Base-by-base conservation (phyloP, 1,140 invertebrate species). In the Atta cephalotes region DNA sequence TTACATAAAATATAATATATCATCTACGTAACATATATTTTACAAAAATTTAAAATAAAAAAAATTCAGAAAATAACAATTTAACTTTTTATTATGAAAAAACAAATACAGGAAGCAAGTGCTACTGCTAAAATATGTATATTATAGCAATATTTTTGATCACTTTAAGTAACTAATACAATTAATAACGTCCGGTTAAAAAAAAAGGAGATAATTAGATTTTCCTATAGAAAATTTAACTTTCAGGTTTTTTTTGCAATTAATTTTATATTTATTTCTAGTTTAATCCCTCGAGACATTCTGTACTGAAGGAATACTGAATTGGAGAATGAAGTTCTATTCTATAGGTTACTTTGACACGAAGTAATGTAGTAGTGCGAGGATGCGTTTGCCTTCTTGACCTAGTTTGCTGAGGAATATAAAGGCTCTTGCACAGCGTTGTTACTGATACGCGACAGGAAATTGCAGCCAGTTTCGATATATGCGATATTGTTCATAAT, bases 401-500 rank as follows among this genome's bases (percentile, higher is more conserved):
- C 68, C 81, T 62, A 58, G 87, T 74, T 88, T 76, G 53, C 51
- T 12, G 51, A 58, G 4, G 77, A 74, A 89, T 88, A 86, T 88
- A 89, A 88, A 86, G 87, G 72, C 68, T 31, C 51, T 39, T 35
- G 7, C 51, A 51, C 49, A 39, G 10, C 68, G 68, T 74, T 82
- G 80, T 60, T 82, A 39, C 60, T 78, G 74, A 85, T 89, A 89
- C 81, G 63, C 71, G 81, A 21, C 66, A 85, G 87, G 80, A 89
- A 89, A 89, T 88, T 89, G 88, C 78, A 86, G 82, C 53, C 81
- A 88, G 88, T 86, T 89, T 88, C 74, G 66, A 89, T 68, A 89
- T 74, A 86, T 81, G 60, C 85, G 53, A 60, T 86, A 63, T 82
- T 68, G 58, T 74, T 74, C 62, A 62, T 74, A 72, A 82, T 16